phyloP scores from a whole-genome alignment of 2,797 vertebrate genomes.

The Glossophaga mutica region DNA sequence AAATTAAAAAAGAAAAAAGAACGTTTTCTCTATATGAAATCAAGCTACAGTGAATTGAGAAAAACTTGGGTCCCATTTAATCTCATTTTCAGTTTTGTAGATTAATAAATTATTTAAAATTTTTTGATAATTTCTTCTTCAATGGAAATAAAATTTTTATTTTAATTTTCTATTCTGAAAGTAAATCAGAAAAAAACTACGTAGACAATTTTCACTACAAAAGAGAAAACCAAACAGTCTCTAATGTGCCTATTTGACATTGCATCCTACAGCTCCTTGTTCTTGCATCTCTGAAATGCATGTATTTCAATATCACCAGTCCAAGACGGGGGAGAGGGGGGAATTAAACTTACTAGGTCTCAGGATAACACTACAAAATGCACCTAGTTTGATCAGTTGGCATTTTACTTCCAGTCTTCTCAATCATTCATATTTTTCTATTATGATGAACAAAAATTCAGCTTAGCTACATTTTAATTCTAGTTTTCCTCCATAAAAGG shows the following conservation, averaged over 20 bases:
- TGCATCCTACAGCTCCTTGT: not conserved
- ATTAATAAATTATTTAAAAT: not conserved
- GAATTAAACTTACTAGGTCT: not conserved
- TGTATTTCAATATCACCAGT: not conserved
- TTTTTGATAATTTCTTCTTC: not conserved
- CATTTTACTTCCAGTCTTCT: not conserved
- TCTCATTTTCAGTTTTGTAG: conserved; percentile 16
- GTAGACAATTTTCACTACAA: not conserved
- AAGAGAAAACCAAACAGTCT: not conserved
- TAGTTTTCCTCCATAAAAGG: not conserved
- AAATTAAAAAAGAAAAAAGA: not conserved
- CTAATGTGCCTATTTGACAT: not conserved
- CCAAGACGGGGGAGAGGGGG: not conserved
- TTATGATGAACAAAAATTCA: not conserved
- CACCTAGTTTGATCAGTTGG: not conserved
- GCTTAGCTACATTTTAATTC: not conserved
- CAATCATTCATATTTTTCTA: not conserved
- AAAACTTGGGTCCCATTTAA: not conserved
- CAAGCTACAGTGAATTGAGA: not conserved
- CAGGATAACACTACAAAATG: not conserved
- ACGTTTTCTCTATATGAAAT: not conserved
- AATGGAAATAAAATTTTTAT: not conserved
- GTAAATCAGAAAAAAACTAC: not conserved
- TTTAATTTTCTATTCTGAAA: not conserved
- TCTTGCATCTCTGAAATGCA: not conserved